Conservation (phyloP, 2,888 invertebrate genomes). For the Rosalia funebris region DNA sequence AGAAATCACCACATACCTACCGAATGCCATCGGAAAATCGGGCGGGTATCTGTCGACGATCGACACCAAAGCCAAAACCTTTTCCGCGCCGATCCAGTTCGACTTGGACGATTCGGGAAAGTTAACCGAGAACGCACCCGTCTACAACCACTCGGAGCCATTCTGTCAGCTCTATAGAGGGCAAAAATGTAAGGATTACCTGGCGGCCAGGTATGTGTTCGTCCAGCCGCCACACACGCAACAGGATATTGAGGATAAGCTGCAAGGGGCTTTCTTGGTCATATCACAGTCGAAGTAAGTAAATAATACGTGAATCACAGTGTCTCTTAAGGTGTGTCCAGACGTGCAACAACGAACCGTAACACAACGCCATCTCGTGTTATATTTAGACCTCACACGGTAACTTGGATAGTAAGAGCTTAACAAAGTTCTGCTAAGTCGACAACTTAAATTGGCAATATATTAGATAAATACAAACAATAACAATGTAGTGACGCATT, state of each 20-base stretch:
- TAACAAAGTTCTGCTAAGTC: no score
- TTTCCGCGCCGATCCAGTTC: constrained; percentile 50
- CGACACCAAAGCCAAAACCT: constrained; percentile 45
- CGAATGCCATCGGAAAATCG: constrained; percentile 42
- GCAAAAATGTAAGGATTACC: constrained; percentile 79
- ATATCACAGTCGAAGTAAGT: constrained; percentile 83
- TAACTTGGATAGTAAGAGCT: no score
- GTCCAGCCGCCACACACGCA: constrained; percentile 85
- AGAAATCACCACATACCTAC: constrained; percentile 49
- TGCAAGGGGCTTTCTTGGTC: constrained; percentile 85
- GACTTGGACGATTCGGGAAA: constrained; percentile 49
- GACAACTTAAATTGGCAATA: no score
- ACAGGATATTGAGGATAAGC: constrained; percentile 80
- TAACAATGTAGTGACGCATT: no score
- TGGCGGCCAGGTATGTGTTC: constrained; percentile 85
- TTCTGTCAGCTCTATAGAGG: constrained; percentile 86
- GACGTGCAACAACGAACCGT: no score
- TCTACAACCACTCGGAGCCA: constrained; percentile 65
- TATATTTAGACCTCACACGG: no score
- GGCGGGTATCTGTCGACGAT: constrained; percentile 37
- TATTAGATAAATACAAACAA: no score
- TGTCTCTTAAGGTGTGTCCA: no score
- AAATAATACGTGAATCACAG: no score
- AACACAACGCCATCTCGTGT: no score
- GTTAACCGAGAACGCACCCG: constrained; percentile 40